These are phyloP conservation scores for Drosophila subpulchrella DNA, from an alignment of 1,140 invertebrate genomes.

Conservation along the genomic window DNA sequence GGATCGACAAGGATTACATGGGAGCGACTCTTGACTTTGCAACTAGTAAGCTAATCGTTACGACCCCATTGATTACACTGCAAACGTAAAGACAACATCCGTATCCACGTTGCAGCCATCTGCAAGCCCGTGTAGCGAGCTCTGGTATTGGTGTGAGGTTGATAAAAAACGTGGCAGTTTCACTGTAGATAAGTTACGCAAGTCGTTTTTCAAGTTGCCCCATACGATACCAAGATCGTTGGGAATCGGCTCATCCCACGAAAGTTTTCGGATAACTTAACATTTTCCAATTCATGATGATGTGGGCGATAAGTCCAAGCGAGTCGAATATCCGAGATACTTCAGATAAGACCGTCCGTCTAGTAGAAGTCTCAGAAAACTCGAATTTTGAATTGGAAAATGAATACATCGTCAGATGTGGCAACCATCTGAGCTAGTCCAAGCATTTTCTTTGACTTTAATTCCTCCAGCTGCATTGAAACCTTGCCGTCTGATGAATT, in stretches of 20 bases:
- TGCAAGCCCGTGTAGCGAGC: too few relatives aligned
- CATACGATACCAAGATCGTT: neutral
- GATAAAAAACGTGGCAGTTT: neutral
- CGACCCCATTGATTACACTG: too few relatives aligned
- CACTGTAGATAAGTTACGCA: neutral
- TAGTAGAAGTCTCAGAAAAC: neutral
- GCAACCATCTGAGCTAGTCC: neutral
- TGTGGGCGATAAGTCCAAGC: too few relatives aligned
- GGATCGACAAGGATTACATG: too few relatives aligned
- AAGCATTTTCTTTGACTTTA: neutral
- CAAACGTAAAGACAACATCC: too few relatives aligned
- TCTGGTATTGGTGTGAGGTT: neutral
- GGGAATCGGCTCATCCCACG: too few relatives aligned
- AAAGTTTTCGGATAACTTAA: neutral
- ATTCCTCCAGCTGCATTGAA: neutral
- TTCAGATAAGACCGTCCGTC: too few relatives aligned
- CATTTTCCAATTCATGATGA: too few relatives aligned
- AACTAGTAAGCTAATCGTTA: too few relatives aligned
- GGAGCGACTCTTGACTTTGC: too few relatives aligned
- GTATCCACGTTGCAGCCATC: too few relatives aligned
- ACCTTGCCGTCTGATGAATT: neutral
- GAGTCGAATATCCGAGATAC: too few relatives aligned
- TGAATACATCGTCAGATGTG: neutral
- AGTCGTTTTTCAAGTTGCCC: neutral
- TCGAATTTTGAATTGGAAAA: neutral